Base-by-base conservation (phyloP, 2,797 vertebrate species). In the Hylomyscus alleni region DNA sequence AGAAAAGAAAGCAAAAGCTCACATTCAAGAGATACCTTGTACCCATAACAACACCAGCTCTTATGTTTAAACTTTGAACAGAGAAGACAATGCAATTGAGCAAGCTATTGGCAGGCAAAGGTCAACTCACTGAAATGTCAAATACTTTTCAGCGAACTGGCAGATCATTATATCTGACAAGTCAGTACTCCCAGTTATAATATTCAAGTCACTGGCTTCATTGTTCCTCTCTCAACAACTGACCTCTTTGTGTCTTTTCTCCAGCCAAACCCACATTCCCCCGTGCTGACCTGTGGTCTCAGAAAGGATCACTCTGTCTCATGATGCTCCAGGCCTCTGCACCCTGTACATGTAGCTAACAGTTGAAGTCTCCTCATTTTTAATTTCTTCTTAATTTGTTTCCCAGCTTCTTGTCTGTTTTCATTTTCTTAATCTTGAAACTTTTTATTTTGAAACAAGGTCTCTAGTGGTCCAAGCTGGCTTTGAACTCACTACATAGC, bases 41-140 rank as follows among this genome's bases (percentile, higher is more conserved):
- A 89, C 44, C 87, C 31, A 22, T 90, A 97, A 93, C 77, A 96
- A 85, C 89, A 97, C 40, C 85, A 97, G 94, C 94, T 96, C 89
- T 91, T 89, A 65, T 62, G n/a, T n/a, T 92, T 80, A 97, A 92
- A 96, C 90, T 92, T 93, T 97, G 90, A 98, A 93, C 89, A 97
- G 96, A 97, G 37, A 94, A 84, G 84, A 95, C 94, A 98, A 98
- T 86, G 54, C 95, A 97, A 91, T 24, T 95, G 97, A 94, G 47
- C 91, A 97, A 97, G 96, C 89, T 97, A 95, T 97, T 96, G 95
- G 91, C 54, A 93, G 89, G 96, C 91, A 92, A 97, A 97, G 92
- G 89, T 96, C 96, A 97, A 86, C 90, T 95, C 89, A 93, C 77
- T 50, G 92, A 92, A 93, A 95, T 77, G 26, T 67, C 15, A 89